Evolutionary conservation across 2,113 vertebrate species (phyloP).

Genomic region (Sphyrna mokarran): DNA sequence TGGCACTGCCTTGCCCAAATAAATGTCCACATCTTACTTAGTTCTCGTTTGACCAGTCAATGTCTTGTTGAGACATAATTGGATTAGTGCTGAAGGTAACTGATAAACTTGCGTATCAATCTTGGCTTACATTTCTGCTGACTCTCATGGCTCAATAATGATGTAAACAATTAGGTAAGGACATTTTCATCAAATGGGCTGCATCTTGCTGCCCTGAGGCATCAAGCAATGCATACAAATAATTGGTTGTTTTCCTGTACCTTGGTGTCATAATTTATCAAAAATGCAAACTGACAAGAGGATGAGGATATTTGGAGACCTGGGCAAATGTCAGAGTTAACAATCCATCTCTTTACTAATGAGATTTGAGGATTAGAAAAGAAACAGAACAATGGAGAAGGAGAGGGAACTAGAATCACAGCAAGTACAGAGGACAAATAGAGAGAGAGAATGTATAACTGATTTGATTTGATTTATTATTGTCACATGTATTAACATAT

Average conservation of each 20-base stretch:
- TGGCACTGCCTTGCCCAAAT: neutral
- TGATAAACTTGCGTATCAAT: neutral
- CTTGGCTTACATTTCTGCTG: neutral
- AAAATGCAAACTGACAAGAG: neutral
- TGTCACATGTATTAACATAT: too few relatives aligned
- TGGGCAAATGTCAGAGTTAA: neutral
- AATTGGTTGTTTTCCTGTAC: neutral
- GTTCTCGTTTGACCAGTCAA: neutral
- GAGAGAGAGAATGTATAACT: neutral
- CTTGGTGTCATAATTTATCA: neutral
- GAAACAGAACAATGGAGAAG: neutral
- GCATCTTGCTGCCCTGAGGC: neutral
- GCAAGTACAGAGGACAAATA: neutral
- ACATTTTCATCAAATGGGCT: neutral
- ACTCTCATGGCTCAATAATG: neutral
- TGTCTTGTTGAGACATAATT: neutral
- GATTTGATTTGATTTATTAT: too few relatives aligned
- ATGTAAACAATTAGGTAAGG: neutral
- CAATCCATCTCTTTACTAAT: neutral
- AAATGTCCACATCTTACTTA: neutral
- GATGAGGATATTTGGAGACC: neutral
- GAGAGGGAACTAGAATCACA: neutral
- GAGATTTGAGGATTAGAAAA: neutral
- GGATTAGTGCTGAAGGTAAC: neutral
- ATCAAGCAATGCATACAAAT: neutral